phyloP scores from a whole-genome alignment of 2,797 vertebrate genomes.

The Hippopotamyrus pictus region DNA sequence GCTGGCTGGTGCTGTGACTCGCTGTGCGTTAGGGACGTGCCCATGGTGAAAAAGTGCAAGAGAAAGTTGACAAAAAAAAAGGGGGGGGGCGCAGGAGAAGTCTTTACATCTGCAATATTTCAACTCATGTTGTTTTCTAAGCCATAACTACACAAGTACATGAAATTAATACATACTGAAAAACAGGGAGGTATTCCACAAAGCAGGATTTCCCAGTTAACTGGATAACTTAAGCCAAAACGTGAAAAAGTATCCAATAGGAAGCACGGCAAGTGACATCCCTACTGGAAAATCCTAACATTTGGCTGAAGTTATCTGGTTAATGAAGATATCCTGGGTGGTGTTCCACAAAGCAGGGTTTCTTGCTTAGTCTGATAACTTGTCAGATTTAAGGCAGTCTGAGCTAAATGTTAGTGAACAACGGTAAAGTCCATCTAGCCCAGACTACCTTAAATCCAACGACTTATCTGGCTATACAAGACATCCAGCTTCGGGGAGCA shows the following conservation, averaged over 20 bases:
- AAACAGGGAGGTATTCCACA: background rate
- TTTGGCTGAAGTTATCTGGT: background rate
- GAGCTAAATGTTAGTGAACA: background rate
- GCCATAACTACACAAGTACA: background rate
- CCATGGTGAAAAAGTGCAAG: background rate
- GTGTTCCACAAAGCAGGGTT: background rate
- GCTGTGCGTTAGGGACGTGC: constrained; percentile 60
- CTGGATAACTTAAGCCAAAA: background rate
- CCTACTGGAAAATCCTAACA: background rate
- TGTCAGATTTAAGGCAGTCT: no score
- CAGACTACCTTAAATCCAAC: background rate
- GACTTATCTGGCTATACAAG: background rate
- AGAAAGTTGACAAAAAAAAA: background rate
- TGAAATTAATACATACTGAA: background rate
- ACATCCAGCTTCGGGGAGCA: background rate
- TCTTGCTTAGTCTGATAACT: background rate
- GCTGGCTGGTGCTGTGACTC: constrained; percentile 96
- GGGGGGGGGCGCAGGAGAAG: background rate
- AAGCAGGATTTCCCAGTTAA: background rate
- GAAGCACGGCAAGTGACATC: background rate
- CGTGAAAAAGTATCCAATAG: background rate
- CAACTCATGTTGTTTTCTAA: background rate
- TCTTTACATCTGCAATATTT: background rate
- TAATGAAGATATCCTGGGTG: background rate
- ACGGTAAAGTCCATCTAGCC: background rate